Percentiles rank a stretch among this genome's conserved stretches.
Conservation (phyloP, 2,888 invertebrate species). For the Atethmia centrago region DNA sequence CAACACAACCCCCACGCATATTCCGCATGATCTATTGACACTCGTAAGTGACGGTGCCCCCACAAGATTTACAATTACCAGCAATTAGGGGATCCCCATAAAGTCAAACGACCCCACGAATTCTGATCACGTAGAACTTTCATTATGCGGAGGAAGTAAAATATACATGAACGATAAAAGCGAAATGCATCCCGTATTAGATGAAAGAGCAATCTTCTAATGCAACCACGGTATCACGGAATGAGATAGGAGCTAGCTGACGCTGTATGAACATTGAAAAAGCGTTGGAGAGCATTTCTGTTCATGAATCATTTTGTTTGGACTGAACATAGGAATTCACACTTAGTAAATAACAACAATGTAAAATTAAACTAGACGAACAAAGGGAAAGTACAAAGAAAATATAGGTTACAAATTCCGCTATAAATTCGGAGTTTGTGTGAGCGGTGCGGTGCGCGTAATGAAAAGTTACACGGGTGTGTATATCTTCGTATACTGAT, state of each 20-base stretch:
- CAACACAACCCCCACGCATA: slow-evolving; percentile 56
- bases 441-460: slow-evolving; percentile 67
- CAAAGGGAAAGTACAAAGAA: slow-evolving; percentile 61
- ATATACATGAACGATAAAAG: slow-evolving; percentile 62
- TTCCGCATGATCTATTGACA: slow-evolving; percentile 58
- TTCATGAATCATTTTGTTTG: slow-evolving; percentile 52
- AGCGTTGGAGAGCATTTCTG: slow-evolving; percentile 36
- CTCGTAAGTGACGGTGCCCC: slow-evolving; percentile 41
- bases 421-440: slow-evolving; percentile 74
- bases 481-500: slow-evolving; percentile 39
- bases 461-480: slow-evolving; percentile 74
- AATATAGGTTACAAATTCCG: slow-evolving; percentile 71
- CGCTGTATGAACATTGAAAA: slow-evolving; percentile 53
- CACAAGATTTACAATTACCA: slow-evolving; percentile 57
- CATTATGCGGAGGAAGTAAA: slow-evolving; percentile 51
- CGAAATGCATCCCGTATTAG: slow-evolving; percentile 58
- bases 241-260: slow-evolving; percentile 57
- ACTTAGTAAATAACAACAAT: slow-evolving; percentile 59
- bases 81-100: slow-evolving; percentile 49
- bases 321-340: slow-evolving; percentile 43
- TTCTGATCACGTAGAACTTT: slow-evolving; percentile 61
- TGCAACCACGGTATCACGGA: slow-evolving; percentile 56
- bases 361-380: slow-evolving; percentile 61
- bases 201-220: slow-evolving; percentile 65
- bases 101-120: slow-evolving; percentile 27